Evolutionary conservation across 2,888 invertebrate genomes (phyloP).

Genomic region (Platycheirus rosarum): DNA sequence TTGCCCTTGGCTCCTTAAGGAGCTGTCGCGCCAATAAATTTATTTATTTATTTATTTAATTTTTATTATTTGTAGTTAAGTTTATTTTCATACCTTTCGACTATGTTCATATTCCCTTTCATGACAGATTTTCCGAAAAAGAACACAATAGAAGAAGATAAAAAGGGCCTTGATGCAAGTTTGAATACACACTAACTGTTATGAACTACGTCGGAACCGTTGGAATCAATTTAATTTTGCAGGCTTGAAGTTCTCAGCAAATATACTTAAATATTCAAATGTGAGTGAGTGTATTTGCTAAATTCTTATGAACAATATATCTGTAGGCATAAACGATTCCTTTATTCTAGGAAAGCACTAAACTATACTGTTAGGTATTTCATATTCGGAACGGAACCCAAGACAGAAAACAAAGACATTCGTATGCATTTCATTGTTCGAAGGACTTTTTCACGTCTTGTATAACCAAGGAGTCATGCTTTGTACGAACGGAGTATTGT

Average conservation of each 20-base stretch:
- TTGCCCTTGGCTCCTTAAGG: too few relatives aligned
- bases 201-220: too few relatives aligned
- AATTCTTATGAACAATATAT: constrained; percentile 16
- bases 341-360: constrained; percentile 18
- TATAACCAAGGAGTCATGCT: constrained; percentile 4
- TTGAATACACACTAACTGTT: constrained; percentile 5
- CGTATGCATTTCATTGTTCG: constrained; percentile 50
- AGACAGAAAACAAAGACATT: constrained; percentile 35
- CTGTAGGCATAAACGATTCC: background rate
- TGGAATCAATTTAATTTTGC: constrained; percentile 62
- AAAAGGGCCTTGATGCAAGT: background rate
- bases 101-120: constrained; percentile 43
- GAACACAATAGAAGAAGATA: constrained; percentile 5
- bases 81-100: constrained; percentile 40
- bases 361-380: constrained; percentile 32
- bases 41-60: too few relatives aligned
- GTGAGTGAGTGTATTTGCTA: constrained; percentile 23
- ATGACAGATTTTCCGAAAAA: constrained; percentile 39
- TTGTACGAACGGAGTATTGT: constrained; percentile 4
- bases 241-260: constrained; percentile 42
- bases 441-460: background rate
- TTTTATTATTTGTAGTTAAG: constrained; percentile 44
- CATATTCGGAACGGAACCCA: constrained; percentile 14
- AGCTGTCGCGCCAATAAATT: too few relatives aligned
- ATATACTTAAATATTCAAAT: constrained; percentile 8